phyloP scores from a whole-genome alignment of 2,113 vertebrate genomes.

The pig (Sus scrofa) region DNA sequence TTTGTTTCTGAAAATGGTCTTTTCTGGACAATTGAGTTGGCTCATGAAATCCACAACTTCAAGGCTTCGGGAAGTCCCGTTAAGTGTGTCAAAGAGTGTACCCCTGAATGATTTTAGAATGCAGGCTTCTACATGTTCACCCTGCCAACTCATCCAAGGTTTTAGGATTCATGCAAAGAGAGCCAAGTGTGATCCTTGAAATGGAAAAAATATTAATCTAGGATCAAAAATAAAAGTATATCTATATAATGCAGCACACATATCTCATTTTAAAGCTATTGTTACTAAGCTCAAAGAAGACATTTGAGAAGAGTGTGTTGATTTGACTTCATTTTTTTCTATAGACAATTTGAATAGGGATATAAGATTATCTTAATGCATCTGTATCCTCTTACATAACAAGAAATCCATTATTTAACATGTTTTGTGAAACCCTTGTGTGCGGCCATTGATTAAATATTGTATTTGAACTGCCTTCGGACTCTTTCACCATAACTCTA shows the following conservation, averaged over 20 bases:
- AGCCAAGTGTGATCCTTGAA: background rate
- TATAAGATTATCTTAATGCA: background rate
- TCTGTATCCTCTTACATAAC: background rate
- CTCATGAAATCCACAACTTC: background rate
- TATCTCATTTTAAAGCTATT: background rate
- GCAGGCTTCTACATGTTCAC: background rate
- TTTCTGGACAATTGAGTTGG: background rate
- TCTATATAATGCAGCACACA: background rate
- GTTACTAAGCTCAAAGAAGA: background rate
- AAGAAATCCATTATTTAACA: constrained; percentile 26
- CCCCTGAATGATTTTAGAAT: background rate
- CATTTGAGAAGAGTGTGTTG: background rate
- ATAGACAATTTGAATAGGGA: background rate
- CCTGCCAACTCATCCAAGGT: too few species aligned
- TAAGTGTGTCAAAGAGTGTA: background rate
- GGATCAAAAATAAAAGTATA: background rate
- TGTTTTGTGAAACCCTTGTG: constrained; percentile 42
- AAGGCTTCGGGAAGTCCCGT: background rate
- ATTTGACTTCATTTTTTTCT: constrained; percentile 33
- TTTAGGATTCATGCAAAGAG: background rate
- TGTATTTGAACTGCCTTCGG: constrained; percentile 53
- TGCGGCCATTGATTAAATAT: background rate
- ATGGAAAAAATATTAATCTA: background rate
- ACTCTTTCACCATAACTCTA: background rate
- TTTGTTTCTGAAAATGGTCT: background rate